Evolutionary conservation across 2,113 vertebrate genomes (phyloP).

Genomic region (Mola mola): DNA sequence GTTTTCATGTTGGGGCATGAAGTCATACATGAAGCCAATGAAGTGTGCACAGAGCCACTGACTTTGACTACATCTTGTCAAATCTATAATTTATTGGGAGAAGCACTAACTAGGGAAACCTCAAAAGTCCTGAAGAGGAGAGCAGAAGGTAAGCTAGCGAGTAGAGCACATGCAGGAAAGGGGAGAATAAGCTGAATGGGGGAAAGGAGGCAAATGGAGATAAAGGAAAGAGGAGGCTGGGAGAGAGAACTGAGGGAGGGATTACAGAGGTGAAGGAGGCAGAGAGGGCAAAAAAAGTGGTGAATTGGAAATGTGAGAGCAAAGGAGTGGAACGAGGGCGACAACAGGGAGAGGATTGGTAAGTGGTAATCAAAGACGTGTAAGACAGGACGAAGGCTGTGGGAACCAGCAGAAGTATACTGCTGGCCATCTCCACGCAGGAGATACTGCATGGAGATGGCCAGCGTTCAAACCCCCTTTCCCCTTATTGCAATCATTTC

Average conservation of each 20-base stretch:
- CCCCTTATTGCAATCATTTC: background rate
- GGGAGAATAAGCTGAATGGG: constrained; percentile 35
- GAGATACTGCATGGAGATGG: constrained; percentile 1
- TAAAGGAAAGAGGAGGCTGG: constrained; percentile 41
- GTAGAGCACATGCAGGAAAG: constrained; percentile 30
- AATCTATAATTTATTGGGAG: constrained; percentile 77
- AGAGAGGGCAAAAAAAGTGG: constrained; percentile 39
- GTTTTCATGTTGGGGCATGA: constrained; percentile 34
- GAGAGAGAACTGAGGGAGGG: constrained; percentile 37
- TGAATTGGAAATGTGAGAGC: constrained; percentile 49
- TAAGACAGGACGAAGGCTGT: constrained; percentile 8
- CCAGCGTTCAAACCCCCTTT: too few species aligned
- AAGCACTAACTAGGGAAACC: constrained; percentile 69
- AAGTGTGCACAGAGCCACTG: constrained; percentile 55
- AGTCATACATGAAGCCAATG: constrained; percentile 46
- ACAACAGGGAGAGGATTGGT: constrained; percentile 37
- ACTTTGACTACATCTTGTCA: constrained; percentile 72
- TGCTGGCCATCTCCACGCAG: background rate
- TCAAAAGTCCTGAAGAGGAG: constrained; percentile 64
- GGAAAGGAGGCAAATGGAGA: constrained; percentile 38
- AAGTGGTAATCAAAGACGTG: constrained; percentile 44
- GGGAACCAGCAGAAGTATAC: background rate
- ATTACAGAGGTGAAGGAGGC: constrained; percentile 62
- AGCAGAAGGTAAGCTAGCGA: constrained; percentile 47
- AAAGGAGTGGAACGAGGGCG: constrained; percentile 55